Conservation (phyloP, 2,113 vertebrate genomes). For the Nyctereutes procyonoides region DNA sequence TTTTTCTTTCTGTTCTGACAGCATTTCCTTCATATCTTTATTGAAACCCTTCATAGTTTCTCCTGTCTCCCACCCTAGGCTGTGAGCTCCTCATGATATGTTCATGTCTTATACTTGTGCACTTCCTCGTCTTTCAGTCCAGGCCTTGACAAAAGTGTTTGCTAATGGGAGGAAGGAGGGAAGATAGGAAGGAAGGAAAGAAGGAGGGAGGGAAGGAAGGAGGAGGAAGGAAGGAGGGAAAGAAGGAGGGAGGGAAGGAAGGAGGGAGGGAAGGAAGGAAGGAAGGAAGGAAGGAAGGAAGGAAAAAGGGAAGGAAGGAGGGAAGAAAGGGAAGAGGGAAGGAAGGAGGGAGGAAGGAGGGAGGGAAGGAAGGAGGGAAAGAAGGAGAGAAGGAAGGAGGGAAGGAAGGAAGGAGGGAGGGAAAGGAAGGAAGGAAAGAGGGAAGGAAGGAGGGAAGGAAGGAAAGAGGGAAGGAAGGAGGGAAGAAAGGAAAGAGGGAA, state of each 20-base stretch:
- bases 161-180: background rate
- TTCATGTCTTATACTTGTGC: background rate
- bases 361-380: background rate
- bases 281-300: background rate
- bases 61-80: background rate
- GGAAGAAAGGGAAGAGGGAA: background rate
- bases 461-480: rapidly evolving
- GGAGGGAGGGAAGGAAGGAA: no score
- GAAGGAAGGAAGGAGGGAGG: background rate
- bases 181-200: no score
- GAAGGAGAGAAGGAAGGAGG: rapidly evolving
- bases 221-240: no score
- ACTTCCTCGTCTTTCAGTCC: background rate
- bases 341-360: background rate
- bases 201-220: no score
- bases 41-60: background rate
- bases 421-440: background rate
- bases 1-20: background rate
- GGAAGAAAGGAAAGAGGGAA: no score
- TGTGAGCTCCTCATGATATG: background rate
- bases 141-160: background rate
- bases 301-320: background rate
- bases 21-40: background rate
- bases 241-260: background rate
- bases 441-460: rapidly evolving